Percentiles rank a stretch among this genome's conserved stretches.
Evolutionary conservation across 2,888 invertebrate species (phyloP).

Genomic region (Lycia hirtaria): DNA sequence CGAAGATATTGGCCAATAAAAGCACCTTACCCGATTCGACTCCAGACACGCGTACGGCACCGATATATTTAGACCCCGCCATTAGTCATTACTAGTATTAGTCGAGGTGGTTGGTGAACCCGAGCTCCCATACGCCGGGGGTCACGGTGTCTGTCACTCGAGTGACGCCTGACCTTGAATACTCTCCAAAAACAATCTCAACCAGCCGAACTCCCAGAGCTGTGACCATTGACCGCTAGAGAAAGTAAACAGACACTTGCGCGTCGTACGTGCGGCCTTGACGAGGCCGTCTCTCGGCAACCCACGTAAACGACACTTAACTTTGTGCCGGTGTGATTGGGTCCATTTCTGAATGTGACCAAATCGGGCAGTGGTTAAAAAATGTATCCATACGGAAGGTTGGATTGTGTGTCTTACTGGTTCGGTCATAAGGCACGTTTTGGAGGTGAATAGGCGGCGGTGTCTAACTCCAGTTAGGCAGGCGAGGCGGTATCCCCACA

Average conservation of each 20-base stretch:
- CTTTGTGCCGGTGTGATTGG: conserved; percentile 47
- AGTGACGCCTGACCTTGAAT: conserved; percentile 62
- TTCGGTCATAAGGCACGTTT: conserved; percentile 52
- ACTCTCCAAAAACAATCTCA: conserved; percentile 53
- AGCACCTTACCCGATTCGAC: conserved; percentile 11
- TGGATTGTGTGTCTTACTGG: conserved; percentile 52
- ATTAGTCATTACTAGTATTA: conserved; percentile 10
- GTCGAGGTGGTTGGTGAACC: conserved; percentile 22
- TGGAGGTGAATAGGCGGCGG: conserved; percentile 37
- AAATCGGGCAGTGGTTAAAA: conserved; percentile 52
- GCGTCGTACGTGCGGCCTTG: conserved; percentile 74
- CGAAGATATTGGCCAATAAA: conserved; percentile 33
- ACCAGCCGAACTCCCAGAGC: conserved; percentile 51
- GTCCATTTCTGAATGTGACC: conserved; percentile 53
- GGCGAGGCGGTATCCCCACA: conserved; percentile 51
- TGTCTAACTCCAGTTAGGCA: conserved; percentile 51
- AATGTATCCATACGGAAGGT: conserved; percentile 36
- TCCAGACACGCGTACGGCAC: conserved; percentile 10
- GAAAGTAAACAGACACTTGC: conserved; percentile 74
- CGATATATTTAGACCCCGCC: conserved; percentile 1
- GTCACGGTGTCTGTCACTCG: conserved; percentile 28
- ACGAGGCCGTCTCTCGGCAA: conserved; percentile 63
- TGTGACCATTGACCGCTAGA: conserved; percentile 78
- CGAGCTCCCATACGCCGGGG: conserved; percentile 13
- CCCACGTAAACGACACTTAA: conserved; percentile 44